A percentile compares a stretch with the other conserved stretches of the same genome.
phyloP scores from a whole-genome alignment of 1,140 invertebrate species.

The Sminthurides bifidus region DNA sequence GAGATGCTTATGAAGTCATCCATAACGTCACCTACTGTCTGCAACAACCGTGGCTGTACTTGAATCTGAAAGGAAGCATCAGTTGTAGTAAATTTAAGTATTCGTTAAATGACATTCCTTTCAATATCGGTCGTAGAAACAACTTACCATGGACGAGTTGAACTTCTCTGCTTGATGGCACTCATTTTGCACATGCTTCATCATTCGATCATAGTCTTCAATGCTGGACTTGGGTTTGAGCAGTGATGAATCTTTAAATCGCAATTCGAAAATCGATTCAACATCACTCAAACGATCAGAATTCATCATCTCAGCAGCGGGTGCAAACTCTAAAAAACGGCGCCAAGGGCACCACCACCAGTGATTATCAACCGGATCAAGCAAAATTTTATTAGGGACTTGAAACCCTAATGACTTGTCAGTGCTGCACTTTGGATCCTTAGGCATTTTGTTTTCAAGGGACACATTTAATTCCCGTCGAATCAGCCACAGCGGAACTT shows the following conservation, averaged over 20 bases:
- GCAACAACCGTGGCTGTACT: no score
- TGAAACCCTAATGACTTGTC: no score
- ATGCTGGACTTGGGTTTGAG: background rate
- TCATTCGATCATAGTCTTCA: background rate
- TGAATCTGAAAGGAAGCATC: no score
- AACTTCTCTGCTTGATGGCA: background rate
- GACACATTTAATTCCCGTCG: no score
- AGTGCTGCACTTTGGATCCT: background rate
- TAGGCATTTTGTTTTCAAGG: no score
- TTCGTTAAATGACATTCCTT: no score
- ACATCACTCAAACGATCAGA: background rate
- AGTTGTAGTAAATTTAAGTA: no score
- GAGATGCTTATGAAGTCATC: no score
- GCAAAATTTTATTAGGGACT: background rate
- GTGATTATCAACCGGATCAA: background rate
- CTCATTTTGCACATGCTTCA: background rate
- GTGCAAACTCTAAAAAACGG: background rate
- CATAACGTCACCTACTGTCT: no score
- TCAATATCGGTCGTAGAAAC: background rate
- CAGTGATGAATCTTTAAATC: background rate
- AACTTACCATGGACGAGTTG: background rate
- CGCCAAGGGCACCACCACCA: conserved; percentile 4
- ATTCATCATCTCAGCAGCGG: background rate
- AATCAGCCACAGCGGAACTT: background rate
- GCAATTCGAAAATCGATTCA: background rate